These are phyloP conservation scores for Phalacrocorax pelagicus DNA, from an alignment of 2,113 vertebrate genomes.

Conservation along the genomic window DNA sequence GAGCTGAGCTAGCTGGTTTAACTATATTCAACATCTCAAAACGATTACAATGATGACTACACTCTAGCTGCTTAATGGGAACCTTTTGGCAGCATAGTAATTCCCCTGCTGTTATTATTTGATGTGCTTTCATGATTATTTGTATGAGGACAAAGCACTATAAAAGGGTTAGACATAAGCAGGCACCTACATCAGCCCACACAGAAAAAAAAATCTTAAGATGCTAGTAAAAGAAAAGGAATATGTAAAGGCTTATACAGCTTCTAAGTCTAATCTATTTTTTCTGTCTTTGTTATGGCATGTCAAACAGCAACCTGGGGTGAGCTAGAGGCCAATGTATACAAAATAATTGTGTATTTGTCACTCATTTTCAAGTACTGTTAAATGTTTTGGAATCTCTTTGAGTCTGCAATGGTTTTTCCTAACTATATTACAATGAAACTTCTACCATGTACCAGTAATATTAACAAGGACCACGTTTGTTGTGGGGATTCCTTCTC, in stretches of 20 bases:
- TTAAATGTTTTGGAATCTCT: neutral
- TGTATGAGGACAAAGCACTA: constrained; percentile 38
- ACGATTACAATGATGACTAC: constrained; percentile 36
- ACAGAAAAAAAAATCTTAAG: neutral
- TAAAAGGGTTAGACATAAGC: constrained; percentile 24
- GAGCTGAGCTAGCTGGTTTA: constrained; percentile 38
- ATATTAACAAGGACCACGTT: neutral
- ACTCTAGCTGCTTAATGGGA: constrained; percentile 23
- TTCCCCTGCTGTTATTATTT: constrained; percentile 58
- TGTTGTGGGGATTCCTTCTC: neutral
- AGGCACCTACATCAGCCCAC: constrained; percentile 1
- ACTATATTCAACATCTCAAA: constrained; percentile 17
- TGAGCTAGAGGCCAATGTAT: neutral
- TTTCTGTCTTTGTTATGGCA: neutral
- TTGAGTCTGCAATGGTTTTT: neutral
- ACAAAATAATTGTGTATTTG: neutral
- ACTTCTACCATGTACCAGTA: neutral
- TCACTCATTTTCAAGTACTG: neutral
- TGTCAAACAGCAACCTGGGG: neutral
- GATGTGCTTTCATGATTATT: constrained; percentile 53
- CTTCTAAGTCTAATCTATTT: neutral
- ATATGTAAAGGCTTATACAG: neutral
- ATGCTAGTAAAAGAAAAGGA: neutral
- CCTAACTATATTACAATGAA: neutral
- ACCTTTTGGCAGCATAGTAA: constrained; percentile 43